phyloP scores from a whole-genome alignment of 2,888 invertebrate species.

The Chelonus formosanus region DNA sequence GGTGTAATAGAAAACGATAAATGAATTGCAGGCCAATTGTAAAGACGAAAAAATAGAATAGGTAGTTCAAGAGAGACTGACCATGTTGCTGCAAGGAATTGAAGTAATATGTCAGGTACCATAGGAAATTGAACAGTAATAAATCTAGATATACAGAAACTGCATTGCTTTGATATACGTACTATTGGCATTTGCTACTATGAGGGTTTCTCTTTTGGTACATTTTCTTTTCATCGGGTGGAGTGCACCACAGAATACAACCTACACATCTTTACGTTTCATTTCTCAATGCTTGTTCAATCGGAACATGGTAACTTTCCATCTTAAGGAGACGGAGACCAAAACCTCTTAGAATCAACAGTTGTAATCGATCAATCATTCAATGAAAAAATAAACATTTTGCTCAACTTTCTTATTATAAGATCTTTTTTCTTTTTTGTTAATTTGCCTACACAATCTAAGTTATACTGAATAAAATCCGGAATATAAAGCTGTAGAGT shows the following conservation, averaged over 20 bases:
- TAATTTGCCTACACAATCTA: too few species aligned
- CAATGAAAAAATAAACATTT: conserved; percentile 5
- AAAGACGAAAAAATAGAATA: not conserved
- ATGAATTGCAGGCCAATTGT: conserved; percentile 13
- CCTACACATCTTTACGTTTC: conserved; percentile 3
- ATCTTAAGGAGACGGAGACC: not conserved
- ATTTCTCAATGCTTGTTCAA: conserved; percentile 9
- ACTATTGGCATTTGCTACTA: not conserved
- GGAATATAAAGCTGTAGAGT: too few species aligned
- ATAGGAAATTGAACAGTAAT: conserved; percentile 36
- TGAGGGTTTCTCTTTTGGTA: not conserved
- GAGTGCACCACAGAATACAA: conserved; percentile 5
- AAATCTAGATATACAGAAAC: conserved; percentile 34
- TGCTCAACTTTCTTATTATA: too few species aligned
- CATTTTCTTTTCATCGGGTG: conserved; percentile 2
- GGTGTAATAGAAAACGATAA: conserved; percentile 12
- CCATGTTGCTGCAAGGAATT: conserved; percentile 19
- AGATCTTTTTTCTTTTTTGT: too few species aligned
- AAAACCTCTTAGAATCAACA: conserved; percentile 32
- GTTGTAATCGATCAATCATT: conserved; percentile 39
- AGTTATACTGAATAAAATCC: too few species aligned
- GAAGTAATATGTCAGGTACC: conserved; percentile 37
- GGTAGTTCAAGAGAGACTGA: not conserved
- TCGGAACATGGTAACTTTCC: conserved; percentile 8
- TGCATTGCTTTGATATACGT: not conserved